A percentile compares a stretch with the other conserved stretches of the same genome.
phyloP scores from a whole-genome alignment of 2,888 invertebrate genomes.

The Conus canariensis region DNA sequence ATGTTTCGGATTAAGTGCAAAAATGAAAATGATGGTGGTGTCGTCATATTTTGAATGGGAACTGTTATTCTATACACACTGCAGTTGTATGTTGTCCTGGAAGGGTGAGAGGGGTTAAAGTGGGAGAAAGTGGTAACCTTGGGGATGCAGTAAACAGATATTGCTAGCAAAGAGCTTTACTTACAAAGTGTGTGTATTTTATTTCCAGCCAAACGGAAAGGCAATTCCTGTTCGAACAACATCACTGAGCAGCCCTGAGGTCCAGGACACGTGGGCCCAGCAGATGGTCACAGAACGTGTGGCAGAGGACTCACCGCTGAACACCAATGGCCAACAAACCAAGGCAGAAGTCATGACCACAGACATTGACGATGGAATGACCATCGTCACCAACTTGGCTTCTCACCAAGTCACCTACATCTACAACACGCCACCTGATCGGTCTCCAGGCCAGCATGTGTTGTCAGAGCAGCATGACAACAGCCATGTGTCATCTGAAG shows the following conservation, averaged over 20 bases:
- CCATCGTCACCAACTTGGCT: constrained; percentile 44
- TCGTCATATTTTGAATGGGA: no score
- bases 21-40: no score
- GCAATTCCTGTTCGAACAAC: neutral
- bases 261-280: neutral
- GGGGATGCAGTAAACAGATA: no score
- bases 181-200: neutral
- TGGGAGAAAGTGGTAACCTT: no score
- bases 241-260: neutral
- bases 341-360: constrained; percentile 44
- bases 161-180: no score
- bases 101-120: no score
- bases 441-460: neutral
- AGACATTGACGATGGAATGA: constrained; percentile 53
- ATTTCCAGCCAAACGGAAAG: constrained; percentile 25
- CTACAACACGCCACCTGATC: constrained; percentile 12
- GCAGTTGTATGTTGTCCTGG: no score
- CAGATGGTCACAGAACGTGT: neutral
- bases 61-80: no score
- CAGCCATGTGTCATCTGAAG: no score
- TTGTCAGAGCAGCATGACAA: neutral
- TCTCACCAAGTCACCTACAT: constrained; percentile 29
- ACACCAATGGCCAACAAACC: neutral
- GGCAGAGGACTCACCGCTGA: constrained; percentile 10
- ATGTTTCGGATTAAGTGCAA: no score